A percentile compares a stretch with the other conserved stretches of the same genome.
These are phyloP conservation scores for Indicator indicator DNA, from an alignment of 2,113 vertebrate genomes.

Conservation along the genomic window DNA sequence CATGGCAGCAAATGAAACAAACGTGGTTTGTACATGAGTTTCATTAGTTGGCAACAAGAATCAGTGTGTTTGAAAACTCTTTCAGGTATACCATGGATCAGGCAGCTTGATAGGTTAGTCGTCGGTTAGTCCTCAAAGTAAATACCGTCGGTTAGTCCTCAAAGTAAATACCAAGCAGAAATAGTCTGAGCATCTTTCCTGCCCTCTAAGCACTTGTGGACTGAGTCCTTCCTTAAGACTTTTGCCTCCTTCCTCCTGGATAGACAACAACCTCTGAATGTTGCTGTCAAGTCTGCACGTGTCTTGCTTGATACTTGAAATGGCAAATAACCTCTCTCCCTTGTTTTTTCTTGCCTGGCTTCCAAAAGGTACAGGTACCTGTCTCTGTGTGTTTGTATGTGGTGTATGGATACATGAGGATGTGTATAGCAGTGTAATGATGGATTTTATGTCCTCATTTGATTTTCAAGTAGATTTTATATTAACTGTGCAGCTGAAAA, in stretches of 20 bases:
- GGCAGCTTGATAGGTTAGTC: not conserved
- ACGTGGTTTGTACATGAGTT: constrained; percentile 1
- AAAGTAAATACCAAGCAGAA: not conserved
- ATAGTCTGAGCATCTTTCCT: not conserved
- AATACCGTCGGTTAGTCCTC: not conserved
- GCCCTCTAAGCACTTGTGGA: not conserved
- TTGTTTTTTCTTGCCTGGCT: not conserved
- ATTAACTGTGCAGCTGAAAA: not conserved
- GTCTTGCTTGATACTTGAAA: not conserved
- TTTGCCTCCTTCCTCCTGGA: not conserved
- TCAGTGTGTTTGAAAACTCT: not conserved
- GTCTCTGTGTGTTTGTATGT: rapidly evolving
- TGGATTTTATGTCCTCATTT: not conserved
- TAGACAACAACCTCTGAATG: not conserved
- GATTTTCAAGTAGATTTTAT: not conserved
- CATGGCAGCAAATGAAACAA: not conserved
- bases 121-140: not conserved
- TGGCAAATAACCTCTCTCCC: not conserved
- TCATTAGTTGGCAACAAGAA: not conserved
- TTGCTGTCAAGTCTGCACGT: not conserved
- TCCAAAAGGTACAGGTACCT: not conserved
- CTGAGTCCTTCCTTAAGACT: not conserved
- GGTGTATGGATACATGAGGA: not conserved
- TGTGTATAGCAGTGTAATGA: not conserved
- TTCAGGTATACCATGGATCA: not conserved